Conservation (phyloP, 1,140 invertebrate genomes). For the Drosophila tropicalis region DNA sequence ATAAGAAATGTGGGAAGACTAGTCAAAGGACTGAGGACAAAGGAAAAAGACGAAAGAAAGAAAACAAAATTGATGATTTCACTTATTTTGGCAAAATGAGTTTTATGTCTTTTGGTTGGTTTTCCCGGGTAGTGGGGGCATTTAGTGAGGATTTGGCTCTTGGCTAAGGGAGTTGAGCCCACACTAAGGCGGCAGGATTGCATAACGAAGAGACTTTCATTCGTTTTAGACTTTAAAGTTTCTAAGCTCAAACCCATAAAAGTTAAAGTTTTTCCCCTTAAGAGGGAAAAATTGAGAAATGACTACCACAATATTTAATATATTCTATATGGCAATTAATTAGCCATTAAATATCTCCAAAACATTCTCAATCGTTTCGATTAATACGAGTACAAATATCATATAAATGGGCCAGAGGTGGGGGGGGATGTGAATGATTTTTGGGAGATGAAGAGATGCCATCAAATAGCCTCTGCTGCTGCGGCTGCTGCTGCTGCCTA, state of each 20-base stretch:
- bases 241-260: too few relatives aligned
- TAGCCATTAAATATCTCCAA: conserved; percentile 45
- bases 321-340: conserved; percentile 53
- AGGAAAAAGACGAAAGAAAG: conserved; percentile 9
- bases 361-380: conserved; percentile 9
- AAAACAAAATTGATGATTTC: conserved; percentile 75
- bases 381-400: conserved; percentile 20
- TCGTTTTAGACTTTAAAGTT: conserved; percentile 34
- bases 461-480: conserved; percentile 41
- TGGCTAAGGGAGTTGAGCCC: conserved; percentile 3
- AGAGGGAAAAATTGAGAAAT: too few relatives aligned
- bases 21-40: background rate
- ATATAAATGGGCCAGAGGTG: conserved; percentile 24
- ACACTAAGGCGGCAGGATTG: conserved; percentile 12
- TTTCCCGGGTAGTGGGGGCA: background rate
- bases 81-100: conserved; percentile 67
- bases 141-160: conserved; percentile 23
- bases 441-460: conserved; percentile 34
- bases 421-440: conserved; percentile 8
- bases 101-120: conserved; percentile 56
- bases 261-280: too few relatives aligned
- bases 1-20: conserved; percentile 25
- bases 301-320: conserved; percentile 13
- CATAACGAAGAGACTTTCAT: conserved; percentile 26
- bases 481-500: conserved; percentile 25